Percentiles rank a stretch among this genome's conserved stretches.
Conservation (phyloP, 2,113 vertebrate species). For the Ceyx margarethae region DNA sequence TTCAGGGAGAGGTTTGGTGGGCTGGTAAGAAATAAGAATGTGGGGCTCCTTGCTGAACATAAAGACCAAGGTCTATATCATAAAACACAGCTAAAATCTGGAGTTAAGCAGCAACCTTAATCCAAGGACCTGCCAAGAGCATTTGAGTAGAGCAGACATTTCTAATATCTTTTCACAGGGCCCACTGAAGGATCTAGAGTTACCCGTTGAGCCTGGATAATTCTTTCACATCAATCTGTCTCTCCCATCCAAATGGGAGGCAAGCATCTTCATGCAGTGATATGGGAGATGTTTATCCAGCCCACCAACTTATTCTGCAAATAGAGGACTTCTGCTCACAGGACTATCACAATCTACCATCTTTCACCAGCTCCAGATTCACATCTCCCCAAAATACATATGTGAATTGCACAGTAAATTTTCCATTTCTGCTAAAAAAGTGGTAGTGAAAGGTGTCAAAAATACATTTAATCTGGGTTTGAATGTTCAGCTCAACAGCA, state of each 20-base stretch:
- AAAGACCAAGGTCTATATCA: neutral
- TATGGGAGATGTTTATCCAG: neutral
- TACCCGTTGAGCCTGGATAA: neutral
- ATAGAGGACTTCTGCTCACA: neutral
- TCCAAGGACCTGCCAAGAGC: neutral
- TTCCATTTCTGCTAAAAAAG: neutral
- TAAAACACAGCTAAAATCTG: neutral
- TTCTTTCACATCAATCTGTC: neutral
- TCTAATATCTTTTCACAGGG: neutral
- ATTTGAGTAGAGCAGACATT: neutral
- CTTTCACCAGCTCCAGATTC: neutral
- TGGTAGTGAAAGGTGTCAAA: neutral
- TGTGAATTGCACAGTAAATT: neutral
- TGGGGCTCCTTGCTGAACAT: neutral
- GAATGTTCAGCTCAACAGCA: constrained; percentile 9
- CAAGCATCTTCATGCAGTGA: neutral
- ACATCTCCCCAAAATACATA: constrained; percentile 12
- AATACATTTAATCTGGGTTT: constrained; percentile 14
- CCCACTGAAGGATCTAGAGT: neutral
- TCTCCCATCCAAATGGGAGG: neutral
- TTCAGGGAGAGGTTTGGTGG: neutral
- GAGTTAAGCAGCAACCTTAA: neutral
- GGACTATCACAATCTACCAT: neutral
- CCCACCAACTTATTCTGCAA: neutral
- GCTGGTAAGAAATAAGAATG: neutral